Base-by-base conservation (phyloP, 53 echinoderm and acorn worm genomes). In the Apostichopus leukothele region DNA sequence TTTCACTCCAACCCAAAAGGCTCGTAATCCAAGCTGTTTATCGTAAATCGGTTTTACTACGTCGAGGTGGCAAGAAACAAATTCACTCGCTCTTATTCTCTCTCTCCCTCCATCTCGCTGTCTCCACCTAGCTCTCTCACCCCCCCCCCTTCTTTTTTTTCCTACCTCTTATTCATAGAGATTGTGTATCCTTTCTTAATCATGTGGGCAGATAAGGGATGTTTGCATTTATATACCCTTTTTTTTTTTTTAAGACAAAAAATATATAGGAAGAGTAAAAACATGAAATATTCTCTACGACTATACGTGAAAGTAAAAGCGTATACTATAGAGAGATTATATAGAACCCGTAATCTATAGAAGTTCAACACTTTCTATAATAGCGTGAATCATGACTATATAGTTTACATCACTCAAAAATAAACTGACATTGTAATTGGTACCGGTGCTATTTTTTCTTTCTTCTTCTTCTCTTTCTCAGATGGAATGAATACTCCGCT, bases 11-110 rank as follows among this genome's bases (percentile, higher is more conserved):
- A 68, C 71, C 86, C 86, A 86, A 68, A 66, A 60, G 67, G 71
- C 60, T 86, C 86, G 71, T 86, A 86, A 86, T 61, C 86, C 51
- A 25, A 25, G 39, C 71, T 86, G 86, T 86, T 86, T 86, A 86
- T 86, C 86, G 86, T 86, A 86, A 86, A 86, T 22, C 51, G 67
- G 86, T 86, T 86, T 86, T 86, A 86, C 26, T 27, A 86, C 86
- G 67, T 68, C 86, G 86, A 51, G 67, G 71, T 67, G 66, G 71
- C 66, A 67, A 19, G 54, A 57, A 55, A 81, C 81, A 54, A 81
- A 81, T 55, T 54, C 51, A 59, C 55, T 55, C 59, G 59, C 81
- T 59, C 54, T 54, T 55, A 50, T n/a, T 52, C 19, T 79, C 79
- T 79, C 51, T 63, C 63, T 13, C 12, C 50, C 51, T 39, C 39